Evolutionary conservation across 2,113 vertebrate genomes (phyloP), one percentile per base, ranked within the genome.

Genomic region (Pagrus major): DNA sequence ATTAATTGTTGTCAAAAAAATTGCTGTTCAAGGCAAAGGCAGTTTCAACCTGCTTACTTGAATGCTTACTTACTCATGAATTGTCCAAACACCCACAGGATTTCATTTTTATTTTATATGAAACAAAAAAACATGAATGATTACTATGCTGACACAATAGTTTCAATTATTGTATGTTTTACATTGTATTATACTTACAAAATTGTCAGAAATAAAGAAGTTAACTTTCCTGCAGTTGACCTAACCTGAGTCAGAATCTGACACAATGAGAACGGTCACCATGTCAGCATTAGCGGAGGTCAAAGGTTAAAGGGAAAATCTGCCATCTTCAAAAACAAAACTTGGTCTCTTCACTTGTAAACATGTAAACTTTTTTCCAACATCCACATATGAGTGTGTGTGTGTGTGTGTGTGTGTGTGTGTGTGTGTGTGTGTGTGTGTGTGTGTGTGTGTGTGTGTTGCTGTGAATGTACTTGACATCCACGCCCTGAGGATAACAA

Each of bases 281-380:
- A 41, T 51, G 60, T 78, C 80, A 81, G 67, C 78, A 73, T 14
- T 1, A 25, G n/a, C 2, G 15, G 25, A 69, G 80, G 83, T 86
- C 81, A 79, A 76, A 76, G 83, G 86, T 88, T 25, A 82, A 80
- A 55, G n/a, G n/a, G n/a, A n/a, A n/a, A n/a, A n/a, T n/a, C n/a
- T n/a, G n/a, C n/a, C n/a, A n/a, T n/a, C n/a, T n/a, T n/a, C n/a
- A n/a, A n/a, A n/a, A n/a, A n/a, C n/a, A n/a, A n/a, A n/a, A n/a
- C n/a, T n/a, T n/a, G n/a, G n/a, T n/a, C n/a, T n/a, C n/a, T n/a
- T n/a, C n/a, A n/a, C n/a, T n/a, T n/a, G n/a, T n/a, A n/a, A n/a
- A n/a, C n/a, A n/a, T n/a, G n/a, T n/a, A n/a, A n/a, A n/a, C n/a
- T n/a, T n/a, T n/a, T n/a, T n/a, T n/a, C n/a, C n/a, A n/a, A n/a